Conservation (phyloP, 2,888 invertebrate species). For the Heliothis peltigera region DNA sequence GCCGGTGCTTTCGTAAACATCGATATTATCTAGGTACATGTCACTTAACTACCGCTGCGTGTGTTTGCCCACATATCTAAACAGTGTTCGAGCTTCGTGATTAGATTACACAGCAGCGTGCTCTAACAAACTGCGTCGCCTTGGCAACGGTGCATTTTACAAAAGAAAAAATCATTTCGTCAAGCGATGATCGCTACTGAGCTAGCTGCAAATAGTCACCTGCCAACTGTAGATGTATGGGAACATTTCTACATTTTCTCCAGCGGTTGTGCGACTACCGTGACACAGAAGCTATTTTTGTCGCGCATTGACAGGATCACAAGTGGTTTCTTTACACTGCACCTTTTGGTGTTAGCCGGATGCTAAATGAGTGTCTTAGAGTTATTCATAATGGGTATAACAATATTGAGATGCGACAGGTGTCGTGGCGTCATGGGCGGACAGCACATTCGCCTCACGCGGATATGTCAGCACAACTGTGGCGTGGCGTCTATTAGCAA, state of each 20-base stretch:
- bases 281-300: slow-evolving; percentile 59
- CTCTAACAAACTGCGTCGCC: slow-evolving; percentile 74
- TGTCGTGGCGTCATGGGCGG: slow-evolving; percentile 69
- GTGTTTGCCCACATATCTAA: slow-evolving; percentile 55
- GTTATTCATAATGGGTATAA: slow-evolving; percentile 59
- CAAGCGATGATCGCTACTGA: slow-evolving; percentile 75
- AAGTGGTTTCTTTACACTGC: slow-evolving; percentile 46
- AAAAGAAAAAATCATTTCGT: slow-evolving; percentile 65
- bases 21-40: slow-evolving; percentile 44
- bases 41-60: slow-evolving; percentile 39
- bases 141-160: slow-evolving; percentile 77
- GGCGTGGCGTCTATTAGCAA: slow-evolving; percentile 81
- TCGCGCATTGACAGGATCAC: slow-evolving; percentile 59
- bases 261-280: slow-evolving; percentile 63
- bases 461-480: slow-evolving; percentile 79
- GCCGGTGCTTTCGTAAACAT: slow-evolving; percentile 46
- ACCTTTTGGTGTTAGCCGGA: slow-evolving; percentile 30
- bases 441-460: slow-evolving; percentile 78
- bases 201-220: slow-evolving; percentile 80
- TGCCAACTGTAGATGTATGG: slow-evolving; percentile 86
- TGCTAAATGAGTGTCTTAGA: slow-evolving; percentile 61
- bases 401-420: slow-evolving; percentile 49
- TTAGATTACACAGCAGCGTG: slow-evolving; percentile 71
- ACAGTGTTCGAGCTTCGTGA: slow-evolving; percentile 58
- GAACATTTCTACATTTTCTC: slow-evolving; percentile 86